phyloP scores from a whole-genome alignment of 2,797 vertebrate species.

The Enteromius mattozi region DNA sequence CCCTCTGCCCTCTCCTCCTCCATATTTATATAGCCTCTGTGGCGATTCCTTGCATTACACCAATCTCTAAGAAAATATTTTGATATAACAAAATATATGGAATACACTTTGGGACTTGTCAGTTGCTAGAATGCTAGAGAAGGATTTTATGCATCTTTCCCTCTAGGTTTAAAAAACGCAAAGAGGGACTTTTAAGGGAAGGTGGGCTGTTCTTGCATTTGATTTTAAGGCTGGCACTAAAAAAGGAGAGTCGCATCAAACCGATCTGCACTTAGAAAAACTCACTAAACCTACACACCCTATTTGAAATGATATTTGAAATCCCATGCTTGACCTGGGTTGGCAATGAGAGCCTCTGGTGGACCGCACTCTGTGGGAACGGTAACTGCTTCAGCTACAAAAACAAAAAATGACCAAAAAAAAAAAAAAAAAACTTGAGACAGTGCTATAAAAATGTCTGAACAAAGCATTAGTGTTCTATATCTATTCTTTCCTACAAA shows the following conservation, averaged over 20 bases:
- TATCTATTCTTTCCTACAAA: constrained; percentile 85
- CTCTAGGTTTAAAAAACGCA: constrained; percentile 49
- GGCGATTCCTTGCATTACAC: constrained; percentile 58
- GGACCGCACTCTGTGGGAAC: constrained; percentile 80
- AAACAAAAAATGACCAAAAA: constrained; percentile 16
- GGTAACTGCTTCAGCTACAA: constrained; percentile 73
- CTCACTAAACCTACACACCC: constrained; percentile 58
- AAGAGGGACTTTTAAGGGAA: constrained; percentile 54
- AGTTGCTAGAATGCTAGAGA: constrained; percentile 53
- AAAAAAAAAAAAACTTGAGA: constrained; percentile 68
- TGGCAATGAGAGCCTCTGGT: constrained; percentile 81
- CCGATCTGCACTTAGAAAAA: constrained; percentile 75
- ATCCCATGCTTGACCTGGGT: constrained; percentile 60
- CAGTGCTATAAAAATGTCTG: constrained; percentile 81
- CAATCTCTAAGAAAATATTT: constrained; percentile 64
- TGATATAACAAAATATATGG: constrained; percentile 67
- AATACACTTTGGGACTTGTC: constrained; percentile 60
- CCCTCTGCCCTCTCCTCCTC: constrained; percentile 51
- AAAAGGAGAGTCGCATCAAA: constrained; percentile 65
- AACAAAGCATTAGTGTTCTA: constrained; percentile 85
- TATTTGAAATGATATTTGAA: constrained; percentile 62
- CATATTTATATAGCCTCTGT: constrained; percentile 52
- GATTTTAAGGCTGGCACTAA: constrained; percentile 79
- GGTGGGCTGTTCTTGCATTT: constrained; percentile 60
- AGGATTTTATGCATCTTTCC: constrained; percentile 44